Evolutionary conservation across 2,797 vertebrate species (phyloP).

Genomic region (Pangasius djambal): DNA sequence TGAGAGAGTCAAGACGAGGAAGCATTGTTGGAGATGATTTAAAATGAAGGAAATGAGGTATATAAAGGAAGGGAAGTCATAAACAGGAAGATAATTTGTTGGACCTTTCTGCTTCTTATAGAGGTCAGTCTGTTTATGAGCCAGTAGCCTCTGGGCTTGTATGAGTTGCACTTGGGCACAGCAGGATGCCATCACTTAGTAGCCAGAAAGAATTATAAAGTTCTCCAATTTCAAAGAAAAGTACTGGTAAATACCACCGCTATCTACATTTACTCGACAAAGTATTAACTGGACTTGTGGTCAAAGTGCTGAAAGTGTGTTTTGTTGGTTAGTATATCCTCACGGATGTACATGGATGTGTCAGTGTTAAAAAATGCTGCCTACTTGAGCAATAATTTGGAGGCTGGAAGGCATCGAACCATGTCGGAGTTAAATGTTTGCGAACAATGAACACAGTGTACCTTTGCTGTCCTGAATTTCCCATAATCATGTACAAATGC

Average conservation of each 20-base stretch:
- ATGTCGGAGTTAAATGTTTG: not conserved
- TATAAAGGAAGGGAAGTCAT: slow-evolving; percentile 45
- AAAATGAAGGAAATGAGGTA: slow-evolving; percentile 45
- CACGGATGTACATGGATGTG: not conserved
- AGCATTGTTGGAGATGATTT: slow-evolving; percentile 42
- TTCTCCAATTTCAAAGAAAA: slow-evolving; percentile 19
- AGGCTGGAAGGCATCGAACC: not conserved
- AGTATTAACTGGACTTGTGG: not conserved
- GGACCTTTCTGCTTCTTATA: slow-evolving; percentile 31
- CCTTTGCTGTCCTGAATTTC: not conserved
- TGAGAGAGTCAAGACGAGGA: slow-evolving; percentile 28
- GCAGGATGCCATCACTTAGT: slow-evolving; percentile 22
- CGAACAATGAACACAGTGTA: not conserved
- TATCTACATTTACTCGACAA: not conserved
- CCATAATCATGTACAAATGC: not conserved
- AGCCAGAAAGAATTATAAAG: not conserved
- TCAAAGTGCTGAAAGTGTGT: not conserved
- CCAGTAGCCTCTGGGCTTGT: slow-evolving; percentile 13
- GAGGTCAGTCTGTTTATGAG: slow-evolving; percentile 39
- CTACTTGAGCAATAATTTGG: not conserved
- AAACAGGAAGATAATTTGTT: slow-evolving; percentile 47
- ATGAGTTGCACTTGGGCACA: slow-evolving; percentile 7
- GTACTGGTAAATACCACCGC: not conserved
- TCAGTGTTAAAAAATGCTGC: not conserved
- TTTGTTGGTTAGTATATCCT: not conserved